phyloP scores from a whole-genome alignment of 2,113 vertebrate species.

The Phaetusa simplex region DNA sequence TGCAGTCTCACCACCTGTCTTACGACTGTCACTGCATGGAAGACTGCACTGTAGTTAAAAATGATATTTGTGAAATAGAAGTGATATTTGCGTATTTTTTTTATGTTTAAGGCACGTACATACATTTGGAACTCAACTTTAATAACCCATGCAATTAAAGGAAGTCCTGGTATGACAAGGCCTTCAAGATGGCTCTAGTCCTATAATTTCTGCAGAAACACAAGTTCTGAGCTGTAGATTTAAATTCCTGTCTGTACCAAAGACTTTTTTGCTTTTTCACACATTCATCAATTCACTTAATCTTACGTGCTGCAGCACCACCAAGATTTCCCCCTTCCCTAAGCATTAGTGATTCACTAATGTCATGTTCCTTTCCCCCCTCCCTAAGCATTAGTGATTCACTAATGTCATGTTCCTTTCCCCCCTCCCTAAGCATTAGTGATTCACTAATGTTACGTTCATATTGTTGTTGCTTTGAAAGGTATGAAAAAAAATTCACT shows the following conservation, averaged over 20 bases:
- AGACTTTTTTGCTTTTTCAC: not conserved
- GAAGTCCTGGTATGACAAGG: not conserved
- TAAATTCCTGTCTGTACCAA: not conserved
- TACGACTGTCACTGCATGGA: not conserved
- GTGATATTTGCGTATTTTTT: not conserved
- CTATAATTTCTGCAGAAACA: not conserved
- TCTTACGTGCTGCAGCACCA: not conserved
- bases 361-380: not conserved
- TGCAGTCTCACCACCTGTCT: not conserved
- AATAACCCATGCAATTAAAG: not conserved
- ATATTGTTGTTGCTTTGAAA: not conserved
- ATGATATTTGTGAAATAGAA: not conserved
- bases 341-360: no score
- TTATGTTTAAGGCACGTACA: not conserved
- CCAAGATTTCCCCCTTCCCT: not conserved
- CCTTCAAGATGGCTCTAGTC: not conserved
- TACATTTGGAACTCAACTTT: not conserved
- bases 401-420: not conserved
- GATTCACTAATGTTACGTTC: not conserved
- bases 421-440: no score
- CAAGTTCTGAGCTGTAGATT: not conserved
- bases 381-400: no score
- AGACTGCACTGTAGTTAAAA: not conserved
- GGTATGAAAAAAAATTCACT: not conserved
- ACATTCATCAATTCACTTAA: not conserved